Evolutionary conservation across 2,888 invertebrate genomes (phyloP), one percentile per base, ranked within the genome.

Genomic region (Hololepta plana): DNA sequence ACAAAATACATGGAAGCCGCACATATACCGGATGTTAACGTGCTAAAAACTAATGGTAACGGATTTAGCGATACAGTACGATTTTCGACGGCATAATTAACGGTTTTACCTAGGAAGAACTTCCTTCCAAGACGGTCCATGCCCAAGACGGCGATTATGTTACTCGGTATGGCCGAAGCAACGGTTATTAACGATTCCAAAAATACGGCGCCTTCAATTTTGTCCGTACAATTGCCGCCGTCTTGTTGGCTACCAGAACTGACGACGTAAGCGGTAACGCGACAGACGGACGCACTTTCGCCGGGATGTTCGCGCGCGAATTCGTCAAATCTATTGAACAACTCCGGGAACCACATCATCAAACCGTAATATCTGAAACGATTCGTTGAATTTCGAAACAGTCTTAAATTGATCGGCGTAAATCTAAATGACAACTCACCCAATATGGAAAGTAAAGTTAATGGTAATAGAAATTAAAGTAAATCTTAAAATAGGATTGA

Each of bases 281-380:
- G 57, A 46, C 82, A 82, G 29, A 80, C 76, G 38, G 69, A 67
- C 0, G 74, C 72, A 26, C 65, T 61, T 24, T 62, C 59, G 39
- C 66, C 68, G 26, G 74, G 72, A 53, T 76, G 69, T 15, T 62
- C 58, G 27, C 65, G 62, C 26, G 71, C 66, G 57, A 67, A 85
- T 49, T 80, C 79, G 55, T 84, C 81, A 51, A 82, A 84, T 24
- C 88, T 75, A 51, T 80, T 82, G 58, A 90, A 91, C 47, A 91
- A 64, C 56, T 90, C 88, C 1, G 90, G 90, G 58, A 90, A 88
- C 91, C 91, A 91, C 82, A 91, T 85, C 82, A 87, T 87, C 28
- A 91, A 61, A 20, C 90, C 90, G 51, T 91, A 91, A 54, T 88
- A 91, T 29, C n/a, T n/a, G n/a, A n/a, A n/a, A n/a, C n/a, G n/a